phyloP scores from a whole-genome alignment of 2,888 invertebrate species.

The Cryptus armator region DNA sequence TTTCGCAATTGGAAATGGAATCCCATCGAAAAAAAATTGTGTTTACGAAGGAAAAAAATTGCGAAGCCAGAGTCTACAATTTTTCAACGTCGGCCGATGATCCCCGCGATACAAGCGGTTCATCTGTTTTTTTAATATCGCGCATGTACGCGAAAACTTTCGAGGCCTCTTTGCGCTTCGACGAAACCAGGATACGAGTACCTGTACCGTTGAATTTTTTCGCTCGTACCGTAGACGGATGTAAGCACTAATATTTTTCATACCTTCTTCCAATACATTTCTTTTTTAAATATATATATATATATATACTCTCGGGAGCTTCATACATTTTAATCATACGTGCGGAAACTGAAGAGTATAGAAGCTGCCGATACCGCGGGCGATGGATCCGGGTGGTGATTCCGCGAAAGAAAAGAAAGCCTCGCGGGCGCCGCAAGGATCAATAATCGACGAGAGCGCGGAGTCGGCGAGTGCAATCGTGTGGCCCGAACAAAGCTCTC shows the following conservation, averaged over 20 bases:
- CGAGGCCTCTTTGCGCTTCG: background rate
- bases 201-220: no score
- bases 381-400: conserved; percentile 19
- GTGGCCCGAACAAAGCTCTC: conserved; percentile 9
- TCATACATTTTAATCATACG: conserved; percentile 44
- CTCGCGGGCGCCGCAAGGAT: conserved; percentile 30
- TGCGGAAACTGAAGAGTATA: conserved; percentile 24
- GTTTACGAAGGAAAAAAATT: background rate
- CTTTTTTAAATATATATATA: conserved; percentile 10
- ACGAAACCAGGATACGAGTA: background rate
- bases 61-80: background rate
- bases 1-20: background rate
- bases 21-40: background rate
- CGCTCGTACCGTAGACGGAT: background rate
- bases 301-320: background rate
- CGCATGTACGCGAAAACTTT: background rate
- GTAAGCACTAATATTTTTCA: conserved; percentile 4
- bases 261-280: background rate
- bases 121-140: background rate
- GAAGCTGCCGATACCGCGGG: conserved; percentile 28
- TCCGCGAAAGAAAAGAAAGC: conserved; percentile 38
- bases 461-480: background rate
- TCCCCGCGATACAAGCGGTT: background rate
- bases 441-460: conserved; percentile 49
- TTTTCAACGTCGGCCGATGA: background rate